Base-by-base conservation (phyloP, 2,113 vertebrate species). In the Macaca mulatta region DNA sequence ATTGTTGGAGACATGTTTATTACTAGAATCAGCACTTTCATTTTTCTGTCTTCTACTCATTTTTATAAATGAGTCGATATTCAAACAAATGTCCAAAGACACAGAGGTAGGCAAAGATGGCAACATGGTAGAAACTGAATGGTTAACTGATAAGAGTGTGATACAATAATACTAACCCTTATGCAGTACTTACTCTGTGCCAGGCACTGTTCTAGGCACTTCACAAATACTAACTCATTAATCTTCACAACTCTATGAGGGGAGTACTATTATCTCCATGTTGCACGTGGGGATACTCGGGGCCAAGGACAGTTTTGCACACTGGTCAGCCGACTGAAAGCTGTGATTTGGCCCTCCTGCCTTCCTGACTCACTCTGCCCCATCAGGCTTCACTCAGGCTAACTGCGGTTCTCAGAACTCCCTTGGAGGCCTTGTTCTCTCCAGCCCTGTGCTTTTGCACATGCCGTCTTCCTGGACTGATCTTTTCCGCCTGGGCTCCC, bases 31-130 rank as follows among this genome's bases (percentile, higher is more conserved):
- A 10, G 64, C 80, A 64, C 94, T 81, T 96, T 90, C 57, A 48
- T 43, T 92, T 43, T 97, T 97, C 90, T 78, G 74, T 90, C 81
- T 93, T 94, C 48, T 89, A 80, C 35, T 95, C 27, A 48, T 87
- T 94, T 97, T 91, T 43, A 30, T 93, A 97, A 96, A 77, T 78
- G 81, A 89, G 57, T 90, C 93, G 30, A 40, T 79, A 78, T 55
- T 89, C 52, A 96, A 90, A 69, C 48, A 69, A 84, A 59, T 83
- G 87, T 79, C 55, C 48, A 90, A 57, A 93, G 84, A 87, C 5
- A 72, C 32, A 75, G 84, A 67, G 11, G 17, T 57, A 82, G 52
- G 89, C 74, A 50, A 70, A 92, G 70, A 83, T 5, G 20, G 70
- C 38, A 67, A 25, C 32, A n/a, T 1, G n/a, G 32, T 20, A 40